These are phyloP conservation scores for Sardinella longiceps DNA, from an alignment of 2,797 vertebrate genomes.

Conservation along the genomic window DNA sequence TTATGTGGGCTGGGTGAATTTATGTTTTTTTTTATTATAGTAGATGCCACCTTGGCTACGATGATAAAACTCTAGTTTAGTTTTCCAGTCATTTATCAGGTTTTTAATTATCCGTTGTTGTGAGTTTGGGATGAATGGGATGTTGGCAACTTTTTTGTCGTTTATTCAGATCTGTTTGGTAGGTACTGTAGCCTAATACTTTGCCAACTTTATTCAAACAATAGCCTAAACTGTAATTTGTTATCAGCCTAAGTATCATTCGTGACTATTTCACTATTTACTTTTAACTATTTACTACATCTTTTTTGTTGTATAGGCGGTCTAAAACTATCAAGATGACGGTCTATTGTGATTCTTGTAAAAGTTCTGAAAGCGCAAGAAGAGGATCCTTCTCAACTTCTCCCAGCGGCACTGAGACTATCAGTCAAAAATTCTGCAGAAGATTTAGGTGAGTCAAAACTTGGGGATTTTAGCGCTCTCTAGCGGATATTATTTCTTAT, in stretches of 20 bases:
- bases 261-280: background rate
- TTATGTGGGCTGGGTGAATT: background rate
- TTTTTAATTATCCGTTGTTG: background rate
- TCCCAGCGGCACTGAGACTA: conserved; percentile 47
- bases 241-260: background rate
- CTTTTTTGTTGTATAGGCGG: background rate
- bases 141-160: background rate
- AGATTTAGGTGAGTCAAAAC: conserved; percentile 69
- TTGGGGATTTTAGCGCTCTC: background rate
- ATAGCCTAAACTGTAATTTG: background rate
- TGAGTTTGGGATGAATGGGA: background rate
- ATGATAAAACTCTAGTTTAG: too few relatives aligned
- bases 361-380: conserved; percentile 40
- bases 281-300: background rate
- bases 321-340: conserved; percentile 55
- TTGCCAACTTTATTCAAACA: background rate
- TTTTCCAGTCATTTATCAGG: background rate
- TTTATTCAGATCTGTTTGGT: background rate
- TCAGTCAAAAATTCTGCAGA: conserved; percentile 49
- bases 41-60: too few relatives aligned
- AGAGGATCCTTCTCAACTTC: conserved; percentile 49
- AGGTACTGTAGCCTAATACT: background rate
- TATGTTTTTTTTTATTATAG: too few relatives aligned
- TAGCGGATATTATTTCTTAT: background rate
- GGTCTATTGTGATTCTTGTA: conserved; percentile 65